Base-by-base conservation (phyloP, 2,797 vertebrate species). In the Scolopax bukidnonensis region DNA sequence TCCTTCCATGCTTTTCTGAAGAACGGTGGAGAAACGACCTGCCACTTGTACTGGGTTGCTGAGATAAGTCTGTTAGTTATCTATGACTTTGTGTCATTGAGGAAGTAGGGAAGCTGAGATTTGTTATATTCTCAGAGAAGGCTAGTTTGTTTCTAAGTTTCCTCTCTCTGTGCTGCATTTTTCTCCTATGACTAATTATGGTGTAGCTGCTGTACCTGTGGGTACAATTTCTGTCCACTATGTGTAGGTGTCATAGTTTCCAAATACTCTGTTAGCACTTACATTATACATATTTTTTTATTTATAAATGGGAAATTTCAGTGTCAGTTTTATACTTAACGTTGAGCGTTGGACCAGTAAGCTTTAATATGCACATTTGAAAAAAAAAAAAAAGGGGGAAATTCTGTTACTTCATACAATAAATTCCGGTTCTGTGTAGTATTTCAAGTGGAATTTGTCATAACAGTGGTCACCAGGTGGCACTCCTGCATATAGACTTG, bases 391-490 rank as follows among this genome's bases (percentile, higher is more conserved):
- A 81, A 56, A 8, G 25, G 15, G 12, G 17, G 33, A n/a, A 36
- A 47, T 14, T 16, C 13, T 43, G 1, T 28, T 41, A 28, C 12
- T 61, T 43, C 19, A 19, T 75, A 27, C 5, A 74, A 12, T 38
- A 25, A 17, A 12, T 70, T 12, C 43, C 17, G 70, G 23, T 36
- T 33, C n/a, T 23, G 3, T 6, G 2, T 10, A 33, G 2, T 53
- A 30, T 48, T 80, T 45, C 8, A 65, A 59, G n/a, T 57, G 41
- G 57, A 38, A 12, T 60, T 65, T 56, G 51, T 82, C 25, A 36
- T 57, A 48, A 38, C 56, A 36, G 73, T 0, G 4, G 83, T 91
- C 96, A 95, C 89, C 56, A 96, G 95, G 74, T 94, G 96, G 96
- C 96, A 93, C 56, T 97, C 77, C 67, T 81, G 11, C 77, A 69